A percentile compares a stretch with the other conserved stretches of the same genome.
Evolutionary conservation across 2,888 invertebrate species (phyloP).

Genomic region (Acrocyrtus sp.): DNA sequence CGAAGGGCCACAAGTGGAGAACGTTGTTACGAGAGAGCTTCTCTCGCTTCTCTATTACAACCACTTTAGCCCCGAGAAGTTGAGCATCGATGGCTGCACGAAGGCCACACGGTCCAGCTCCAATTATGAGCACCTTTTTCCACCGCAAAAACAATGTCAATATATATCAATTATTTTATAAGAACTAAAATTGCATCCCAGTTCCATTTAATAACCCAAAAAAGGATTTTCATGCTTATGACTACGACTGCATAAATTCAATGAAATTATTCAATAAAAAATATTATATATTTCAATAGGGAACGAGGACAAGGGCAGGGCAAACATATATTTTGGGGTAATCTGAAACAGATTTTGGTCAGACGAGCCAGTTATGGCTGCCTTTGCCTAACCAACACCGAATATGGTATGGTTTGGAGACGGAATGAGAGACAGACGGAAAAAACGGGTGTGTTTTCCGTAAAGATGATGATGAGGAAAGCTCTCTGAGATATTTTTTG

Average conservation of each 20-base stretch:
- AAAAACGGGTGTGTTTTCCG: conserved; percentile 1
- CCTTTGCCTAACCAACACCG: neutral
- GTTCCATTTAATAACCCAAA: too few relatives aligned
- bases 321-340: neutral
- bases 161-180: neutral
- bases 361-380: too few relatives aligned
- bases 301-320: neutral
- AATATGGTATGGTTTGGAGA: neutral
- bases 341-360: neutral
- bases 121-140: conserved; percentile 71
- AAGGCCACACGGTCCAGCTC: conserved; percentile 71
- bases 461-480: neutral
- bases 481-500: too few relatives aligned
- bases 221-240: too few relatives aligned
- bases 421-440: neutral
- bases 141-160: too few relatives aligned
- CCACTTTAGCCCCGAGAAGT: conserved; percentile 69
- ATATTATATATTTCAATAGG: neutral
- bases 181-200: neutral
- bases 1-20: conserved; percentile 72
- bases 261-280: too few relatives aligned
- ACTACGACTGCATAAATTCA: too few relatives aligned
- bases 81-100: conserved; percentile 71
- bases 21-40: conserved; percentile 71
- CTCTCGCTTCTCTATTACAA: conserved; percentile 71